Conservation (phyloP, 2,797 vertebrate species). For the Cuculus canorus region DNA sequence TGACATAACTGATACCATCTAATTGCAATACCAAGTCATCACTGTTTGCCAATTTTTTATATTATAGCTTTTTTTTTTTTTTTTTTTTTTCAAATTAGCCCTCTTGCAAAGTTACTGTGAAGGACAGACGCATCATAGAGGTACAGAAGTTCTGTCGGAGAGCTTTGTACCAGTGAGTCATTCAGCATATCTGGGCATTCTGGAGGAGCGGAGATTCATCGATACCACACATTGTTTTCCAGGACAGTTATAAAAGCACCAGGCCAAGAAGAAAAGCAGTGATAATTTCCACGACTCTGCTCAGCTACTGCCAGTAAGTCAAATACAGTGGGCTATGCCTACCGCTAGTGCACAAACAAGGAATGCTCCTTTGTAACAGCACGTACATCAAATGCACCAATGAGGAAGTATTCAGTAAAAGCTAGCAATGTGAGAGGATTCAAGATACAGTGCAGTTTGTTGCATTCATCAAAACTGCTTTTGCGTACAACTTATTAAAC, state of each 20-base stretch:
- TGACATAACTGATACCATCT: background rate
- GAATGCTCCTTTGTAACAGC: background rate
- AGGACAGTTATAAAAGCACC: background rate
- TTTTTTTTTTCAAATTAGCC: background rate
- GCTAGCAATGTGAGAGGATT: background rate
- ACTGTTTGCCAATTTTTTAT: background rate
- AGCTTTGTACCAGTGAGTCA: background rate
- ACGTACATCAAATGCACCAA: accelerated
- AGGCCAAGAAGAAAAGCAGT: background rate
- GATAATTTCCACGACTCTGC: background rate
- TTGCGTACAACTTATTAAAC: background rate
- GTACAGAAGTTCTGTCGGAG: background rate
- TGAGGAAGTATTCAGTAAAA: background rate
- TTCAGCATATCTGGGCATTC: background rate
- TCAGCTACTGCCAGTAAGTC: background rate
- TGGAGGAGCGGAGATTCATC: background rate
- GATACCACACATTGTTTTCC: accelerated
- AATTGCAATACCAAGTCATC: background rate
- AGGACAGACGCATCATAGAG: background rate
- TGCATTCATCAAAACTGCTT: background rate
- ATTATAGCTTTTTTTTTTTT: background rate
- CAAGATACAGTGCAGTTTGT: background rate
- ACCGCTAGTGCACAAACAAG: background rate
- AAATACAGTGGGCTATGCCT: background rate
- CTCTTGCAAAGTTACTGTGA: background rate